A percentile compares a stretch with the other conserved stretches of the same genome.
Conservation (phyloP, 2,113 vertebrate species). For the Deroptyus accipitrinus region DNA sequence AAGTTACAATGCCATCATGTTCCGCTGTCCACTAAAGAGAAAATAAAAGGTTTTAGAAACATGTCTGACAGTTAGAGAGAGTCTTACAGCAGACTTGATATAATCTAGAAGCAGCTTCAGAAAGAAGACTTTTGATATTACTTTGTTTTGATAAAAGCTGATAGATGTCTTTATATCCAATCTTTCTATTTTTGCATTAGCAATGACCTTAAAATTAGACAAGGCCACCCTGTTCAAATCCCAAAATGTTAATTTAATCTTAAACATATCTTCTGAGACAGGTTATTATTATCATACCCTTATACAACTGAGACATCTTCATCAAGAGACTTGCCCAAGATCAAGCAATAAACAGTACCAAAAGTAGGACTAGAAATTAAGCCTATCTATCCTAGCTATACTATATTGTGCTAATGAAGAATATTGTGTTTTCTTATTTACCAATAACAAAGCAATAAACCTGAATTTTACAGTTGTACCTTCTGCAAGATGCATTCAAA, state of each 20-base stretch:
- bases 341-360: background rate
- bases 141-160: background rate
- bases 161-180: background rate
- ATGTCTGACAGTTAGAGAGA: background rate
- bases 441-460: background rate
- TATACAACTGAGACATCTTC: background rate
- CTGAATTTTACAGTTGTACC: background rate
- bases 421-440: background rate
- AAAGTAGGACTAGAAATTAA: background rate
- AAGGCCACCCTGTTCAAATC: background rate
- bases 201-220: background rate
- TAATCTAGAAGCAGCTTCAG: background rate
- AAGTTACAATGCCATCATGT: conserved; percentile 70
- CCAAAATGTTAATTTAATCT: background rate
- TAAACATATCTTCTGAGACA: background rate
- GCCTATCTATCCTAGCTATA: background rate
- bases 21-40: conserved; percentile 70
- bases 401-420: background rate
- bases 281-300: background rate
- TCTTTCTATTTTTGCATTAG: background rate
- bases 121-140: background rate
- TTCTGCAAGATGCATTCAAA: background rate
- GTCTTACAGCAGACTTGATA: background rate
- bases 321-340: background rate
- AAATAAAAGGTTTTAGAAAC: background rate